Evolutionary conservation across 35 echinoderm and acorn worm species (phyloP), one percentile per base, ranked within the genome.

Genomic region (Lytechinus pictus): DNA sequence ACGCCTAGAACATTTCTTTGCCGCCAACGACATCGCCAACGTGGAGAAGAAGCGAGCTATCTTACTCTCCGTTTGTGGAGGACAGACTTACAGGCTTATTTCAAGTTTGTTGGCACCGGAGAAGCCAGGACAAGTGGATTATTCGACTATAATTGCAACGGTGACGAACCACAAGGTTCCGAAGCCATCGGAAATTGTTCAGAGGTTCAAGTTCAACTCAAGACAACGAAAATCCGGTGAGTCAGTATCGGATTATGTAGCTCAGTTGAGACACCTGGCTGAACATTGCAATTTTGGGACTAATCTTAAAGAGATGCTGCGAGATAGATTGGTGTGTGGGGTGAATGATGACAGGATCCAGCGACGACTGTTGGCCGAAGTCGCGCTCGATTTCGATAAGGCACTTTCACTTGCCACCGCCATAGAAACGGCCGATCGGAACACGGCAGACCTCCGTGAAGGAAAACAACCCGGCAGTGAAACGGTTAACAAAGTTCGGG

Each of bases 201-300:
- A 95, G 86, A 14, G 97, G 79, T 96, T 86, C 94, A 97, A 96
- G 88, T 97, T 97, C 87, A 94, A 97, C 86, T 94, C 52, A 19
- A 57, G 95, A 44, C 21, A 94, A 0, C 55, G 55, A 57, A 8
- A 66, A 19, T 16, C 13, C 4, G 60, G 12, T 10, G 60, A 66
- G 60, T 66, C 60, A 16, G 60, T 66, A 16, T 66, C 14, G 8
- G 11, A 66, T 16, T 66, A 66, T 19, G 60, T 66, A 16, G 60
- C 60, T 16, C 12, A 66, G 60, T 16, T 19, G 4, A 11, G 60
- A 11, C 60, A 66, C 21, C 8, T n/a, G n/a, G n/a, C n/a, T n/a
- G n/a, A n/a, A n/a, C n/a, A n/a, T n/a, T n/a, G n/a, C n/a, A n/a
- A n/a, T n/a, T n/a, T n/a, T n/a, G n/a, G n/a, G n/a, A n/a, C n/a